A percentile compares a stretch with the other conserved stretches of the same genome.
These are phyloP conservation scores for Mesoligia furuncula DNA, from an alignment of 2,888 invertebrate species.

Conservation along the genomic window DNA sequence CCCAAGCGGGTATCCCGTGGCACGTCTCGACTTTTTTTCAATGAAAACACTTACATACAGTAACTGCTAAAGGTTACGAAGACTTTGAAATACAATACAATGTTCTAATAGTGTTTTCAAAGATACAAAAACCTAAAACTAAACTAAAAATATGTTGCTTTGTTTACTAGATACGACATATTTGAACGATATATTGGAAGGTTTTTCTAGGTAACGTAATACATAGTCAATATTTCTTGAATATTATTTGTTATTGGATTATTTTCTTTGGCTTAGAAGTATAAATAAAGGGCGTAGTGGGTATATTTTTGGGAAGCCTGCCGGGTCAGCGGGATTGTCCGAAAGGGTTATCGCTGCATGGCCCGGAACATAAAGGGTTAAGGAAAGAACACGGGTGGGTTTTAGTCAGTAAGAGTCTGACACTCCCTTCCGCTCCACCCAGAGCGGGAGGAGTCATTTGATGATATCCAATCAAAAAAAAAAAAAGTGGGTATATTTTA, in stretches of 20 bases:
- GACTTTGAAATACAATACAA: background rate
- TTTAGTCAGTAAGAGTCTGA: too few relatives aligned
- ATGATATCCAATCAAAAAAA: too few relatives aligned
- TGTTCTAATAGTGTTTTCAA: background rate
- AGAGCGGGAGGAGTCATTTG: too few relatives aligned
- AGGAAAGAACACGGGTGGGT: too few relatives aligned
- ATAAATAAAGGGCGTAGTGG: too few relatives aligned
- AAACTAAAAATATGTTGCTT: background rate
- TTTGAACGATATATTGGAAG: conserved; percentile 19
- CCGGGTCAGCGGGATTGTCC: too few relatives aligned
- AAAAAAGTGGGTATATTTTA: background rate
- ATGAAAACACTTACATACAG: background rate
- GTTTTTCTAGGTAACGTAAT: conserved; percentile 18
- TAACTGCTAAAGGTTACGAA: background rate
- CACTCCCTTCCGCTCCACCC: too few relatives aligned
- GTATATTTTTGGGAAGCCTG: too few relatives aligned
- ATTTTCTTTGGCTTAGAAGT: background rate
- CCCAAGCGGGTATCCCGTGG: background rate
- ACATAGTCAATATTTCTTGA: conserved; percentile 5
- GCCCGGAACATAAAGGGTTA: too few relatives aligned
- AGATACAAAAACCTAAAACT: conserved; percentile 1
- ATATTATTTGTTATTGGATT: conserved; percentile 2
- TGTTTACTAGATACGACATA: conserved; percentile 13
- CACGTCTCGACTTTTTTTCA: background rate
- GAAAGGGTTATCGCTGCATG: too few relatives aligned